phyloP scores from a whole-genome alignment of 2,113 vertebrate species.

The Rhipidura dahli region DNA sequence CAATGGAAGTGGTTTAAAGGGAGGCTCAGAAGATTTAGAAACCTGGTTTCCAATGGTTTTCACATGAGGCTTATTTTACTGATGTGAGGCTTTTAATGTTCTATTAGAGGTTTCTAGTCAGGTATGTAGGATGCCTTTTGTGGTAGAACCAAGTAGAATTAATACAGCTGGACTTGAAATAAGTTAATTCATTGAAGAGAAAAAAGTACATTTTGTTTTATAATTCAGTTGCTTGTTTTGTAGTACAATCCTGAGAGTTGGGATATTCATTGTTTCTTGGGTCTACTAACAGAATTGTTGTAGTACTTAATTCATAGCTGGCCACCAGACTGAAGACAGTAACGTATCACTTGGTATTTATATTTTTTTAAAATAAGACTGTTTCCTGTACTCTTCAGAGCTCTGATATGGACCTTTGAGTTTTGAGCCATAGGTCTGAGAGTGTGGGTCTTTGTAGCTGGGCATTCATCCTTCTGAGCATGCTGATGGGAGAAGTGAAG shows the following conservation, averaged over 20 bases:
- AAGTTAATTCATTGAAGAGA: background rate
- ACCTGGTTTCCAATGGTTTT: background rate
- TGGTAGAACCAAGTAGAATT: background rate
- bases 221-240: background rate
- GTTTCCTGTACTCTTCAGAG: background rate
- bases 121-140: background rate
- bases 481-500: constrained; percentile 26
- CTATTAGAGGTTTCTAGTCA: background rate
- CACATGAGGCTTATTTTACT: background rate
- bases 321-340: background rate
- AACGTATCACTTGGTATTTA: background rate
- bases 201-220: background rate
- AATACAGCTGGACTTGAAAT: background rate
- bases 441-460: constrained; percentile 7
- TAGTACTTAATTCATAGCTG: background rate
- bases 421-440: background rate
- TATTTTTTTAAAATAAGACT: background rate
- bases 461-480: constrained; percentile 24
- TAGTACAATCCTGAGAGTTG: background rate
- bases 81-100: background rate
- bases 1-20: background rate
- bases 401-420: background rate
- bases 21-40: background rate
- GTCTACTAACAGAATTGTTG: background rate
- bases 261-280: background rate